A percentile compares a stretch with the other conserved stretches of the same genome.
Evolutionary conservation across 2,888 invertebrate genomes (phyloP).

Genomic region (Cosmorhoe ocellata): DNA sequence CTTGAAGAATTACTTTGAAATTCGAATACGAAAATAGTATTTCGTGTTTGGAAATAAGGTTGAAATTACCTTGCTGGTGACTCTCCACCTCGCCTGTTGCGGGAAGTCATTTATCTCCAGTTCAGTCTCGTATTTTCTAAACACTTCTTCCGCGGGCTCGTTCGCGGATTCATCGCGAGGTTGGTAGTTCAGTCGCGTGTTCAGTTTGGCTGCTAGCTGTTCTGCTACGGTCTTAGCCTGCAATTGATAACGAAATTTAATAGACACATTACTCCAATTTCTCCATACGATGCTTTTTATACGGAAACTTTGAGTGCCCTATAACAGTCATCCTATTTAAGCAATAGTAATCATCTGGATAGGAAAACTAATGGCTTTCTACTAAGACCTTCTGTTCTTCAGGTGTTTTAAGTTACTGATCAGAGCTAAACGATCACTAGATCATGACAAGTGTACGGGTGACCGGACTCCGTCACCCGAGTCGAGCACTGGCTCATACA

Average conservation of each 20-base stretch:
- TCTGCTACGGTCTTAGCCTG: constrained; percentile 97
- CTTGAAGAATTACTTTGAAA: background rate
- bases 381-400: no score
- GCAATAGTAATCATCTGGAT: no score
- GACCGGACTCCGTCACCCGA: no score
- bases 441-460: no score
- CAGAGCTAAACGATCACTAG: no score
- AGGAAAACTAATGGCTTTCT: no score
- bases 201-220: constrained; percentile 97
- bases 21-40: background rate
- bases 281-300: no score
- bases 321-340: no score
- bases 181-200: constrained; percentile 98
- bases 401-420: no score
- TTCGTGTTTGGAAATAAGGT: background rate
- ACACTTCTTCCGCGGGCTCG: constrained; percentile 86
- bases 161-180: constrained; percentile 89
- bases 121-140: constrained; percentile 98
- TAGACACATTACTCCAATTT: no score
- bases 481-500: no score
- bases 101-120: constrained; percentile 99
- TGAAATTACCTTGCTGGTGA: constrained; percentile 92
- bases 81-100: constrained; percentile 98
- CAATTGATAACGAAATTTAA: constrained; percentile 7
- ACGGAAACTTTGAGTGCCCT: no score